phyloP scores from a whole-genome alignment of 2,113 vertebrate genomes.

The Heterotis niloticus region DNA sequence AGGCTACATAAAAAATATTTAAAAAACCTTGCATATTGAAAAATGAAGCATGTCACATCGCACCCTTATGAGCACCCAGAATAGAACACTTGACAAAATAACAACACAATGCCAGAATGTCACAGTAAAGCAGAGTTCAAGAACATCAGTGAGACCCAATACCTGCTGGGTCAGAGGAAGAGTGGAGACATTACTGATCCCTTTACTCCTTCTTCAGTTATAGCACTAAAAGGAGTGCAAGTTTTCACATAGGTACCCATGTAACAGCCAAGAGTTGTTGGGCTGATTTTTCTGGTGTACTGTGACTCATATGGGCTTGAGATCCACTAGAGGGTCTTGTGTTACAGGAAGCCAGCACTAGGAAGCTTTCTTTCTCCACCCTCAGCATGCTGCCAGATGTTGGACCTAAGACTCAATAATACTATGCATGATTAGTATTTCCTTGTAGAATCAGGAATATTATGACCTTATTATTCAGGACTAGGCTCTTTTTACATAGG shows the following conservation, averaged over 20 bases:
- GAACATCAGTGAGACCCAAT: neutral
- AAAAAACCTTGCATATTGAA: conserved; percentile 47
- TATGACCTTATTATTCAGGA: conserved; percentile 28
- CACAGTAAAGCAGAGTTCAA: neutral
- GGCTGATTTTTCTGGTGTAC: neutral
- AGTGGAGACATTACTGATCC: neutral
- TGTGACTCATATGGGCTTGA: neutral
- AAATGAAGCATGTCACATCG: conserved; percentile 58
- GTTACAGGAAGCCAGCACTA: conserved; percentile 49
- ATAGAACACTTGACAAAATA: conserved; percentile 43
- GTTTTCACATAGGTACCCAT: conserved; percentile 4
- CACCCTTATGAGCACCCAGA: conserved; percentile 39
- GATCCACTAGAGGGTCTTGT: neutral
- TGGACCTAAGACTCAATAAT: conserved; percentile 38
- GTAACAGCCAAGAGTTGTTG: neutral
- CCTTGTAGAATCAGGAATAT: conserved; percentile 37
- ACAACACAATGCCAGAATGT: conserved; percentile 43
- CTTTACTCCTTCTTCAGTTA: neutral
- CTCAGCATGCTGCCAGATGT: conserved; percentile 37
- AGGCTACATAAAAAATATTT: conserved; percentile 49
- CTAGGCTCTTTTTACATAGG: conserved; percentile 37
- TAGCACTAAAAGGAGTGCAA: neutral
- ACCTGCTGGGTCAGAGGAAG: neutral
- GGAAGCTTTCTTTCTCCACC: conserved; percentile 45
- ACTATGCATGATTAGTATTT: conserved; percentile 53